Evolutionary conservation across 1,140 invertebrate species (phyloP).

Genomic region (Solenopsis invicta): DNA sequence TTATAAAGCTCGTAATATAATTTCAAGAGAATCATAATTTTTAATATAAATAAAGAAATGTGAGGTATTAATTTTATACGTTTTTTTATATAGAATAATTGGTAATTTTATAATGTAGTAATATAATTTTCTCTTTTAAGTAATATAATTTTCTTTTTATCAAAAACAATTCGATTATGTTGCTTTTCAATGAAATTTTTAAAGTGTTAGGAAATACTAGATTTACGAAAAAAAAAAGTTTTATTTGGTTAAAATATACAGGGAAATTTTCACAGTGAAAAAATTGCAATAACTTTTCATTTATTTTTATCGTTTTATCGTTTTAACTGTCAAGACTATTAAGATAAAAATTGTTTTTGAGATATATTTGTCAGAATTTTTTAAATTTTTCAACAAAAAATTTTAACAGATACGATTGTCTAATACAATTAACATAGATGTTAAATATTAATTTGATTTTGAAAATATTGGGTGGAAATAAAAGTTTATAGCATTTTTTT

Average conservation of each 20-base stretch:
- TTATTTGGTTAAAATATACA: not conserved
- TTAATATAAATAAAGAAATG: conserved; percentile 30
- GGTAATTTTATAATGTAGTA: not conserved
- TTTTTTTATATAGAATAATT: not conserved
- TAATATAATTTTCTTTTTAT: not conserved
- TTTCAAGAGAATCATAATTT: not conserved
- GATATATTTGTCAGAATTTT: not conserved
- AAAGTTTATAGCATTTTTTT: too few species aligned
- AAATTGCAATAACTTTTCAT: not conserved
- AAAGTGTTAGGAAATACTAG: not conserved
- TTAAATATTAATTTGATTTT: not conserved
- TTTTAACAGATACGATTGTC: not conserved
- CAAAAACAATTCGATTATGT: not conserved
- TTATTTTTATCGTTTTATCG: not conserved
- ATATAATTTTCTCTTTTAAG: not conserved
- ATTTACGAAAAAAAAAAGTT: not conserved
- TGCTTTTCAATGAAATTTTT: not conserved
- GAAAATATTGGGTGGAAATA: too few species aligned
- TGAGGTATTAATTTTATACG: not conserved
- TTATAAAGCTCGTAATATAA: not conserved
- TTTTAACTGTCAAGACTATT: not conserved
- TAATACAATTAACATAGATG: not conserved
- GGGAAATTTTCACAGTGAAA: not conserved
- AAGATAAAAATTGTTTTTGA: conserved; percentile 2
- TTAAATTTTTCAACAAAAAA: not conserved